Percentiles rank a stretch among this genome's conserved stretches.
Evolutionary conservation across 2,888 invertebrate species (phyloP).

Genomic region (Metacarcinus magister): DNA sequence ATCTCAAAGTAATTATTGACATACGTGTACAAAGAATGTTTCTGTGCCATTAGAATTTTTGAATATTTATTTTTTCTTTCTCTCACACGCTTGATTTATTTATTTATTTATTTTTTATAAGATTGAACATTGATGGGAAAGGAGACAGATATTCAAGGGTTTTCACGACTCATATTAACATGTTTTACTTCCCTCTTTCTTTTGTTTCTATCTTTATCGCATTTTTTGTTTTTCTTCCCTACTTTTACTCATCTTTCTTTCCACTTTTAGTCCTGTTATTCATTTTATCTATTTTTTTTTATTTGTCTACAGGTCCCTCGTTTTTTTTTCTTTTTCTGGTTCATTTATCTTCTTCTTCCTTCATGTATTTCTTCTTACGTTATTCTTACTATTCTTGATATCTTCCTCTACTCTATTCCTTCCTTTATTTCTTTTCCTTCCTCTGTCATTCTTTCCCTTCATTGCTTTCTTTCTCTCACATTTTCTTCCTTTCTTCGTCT

Average conservation of each 20-base stretch:
- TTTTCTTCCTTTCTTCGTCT: not conserved
- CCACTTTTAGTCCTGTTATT: not conserved
- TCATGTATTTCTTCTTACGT: not conserved
- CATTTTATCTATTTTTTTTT: not conserved
- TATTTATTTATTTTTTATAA: no score
- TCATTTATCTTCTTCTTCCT: not conserved
- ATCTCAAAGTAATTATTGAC: no score
- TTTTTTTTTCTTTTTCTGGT: not conserved
- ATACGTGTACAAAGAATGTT: no score
- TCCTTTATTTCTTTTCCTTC: no score
- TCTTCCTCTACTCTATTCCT: not conserved
- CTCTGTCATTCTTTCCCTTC: conserved; percentile 41
- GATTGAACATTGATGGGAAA: no score
- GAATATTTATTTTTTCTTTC: not conserved
- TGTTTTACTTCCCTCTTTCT: no score
- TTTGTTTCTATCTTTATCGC: no score
- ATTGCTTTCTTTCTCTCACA: not conserved
- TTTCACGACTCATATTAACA: no score
- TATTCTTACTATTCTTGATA: not conserved
- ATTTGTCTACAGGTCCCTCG: not conserved
- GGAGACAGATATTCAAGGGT: no score
- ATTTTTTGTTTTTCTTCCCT: not conserved
- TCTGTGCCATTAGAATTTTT: not conserved
- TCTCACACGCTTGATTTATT: not conserved
- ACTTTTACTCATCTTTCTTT: not conserved